Percentiles rank a stretch among this genome's conserved stretches.
phyloP scores from a whole-genome alignment of 2,888 invertebrate genomes.

The Eulithis testata region DNA sequence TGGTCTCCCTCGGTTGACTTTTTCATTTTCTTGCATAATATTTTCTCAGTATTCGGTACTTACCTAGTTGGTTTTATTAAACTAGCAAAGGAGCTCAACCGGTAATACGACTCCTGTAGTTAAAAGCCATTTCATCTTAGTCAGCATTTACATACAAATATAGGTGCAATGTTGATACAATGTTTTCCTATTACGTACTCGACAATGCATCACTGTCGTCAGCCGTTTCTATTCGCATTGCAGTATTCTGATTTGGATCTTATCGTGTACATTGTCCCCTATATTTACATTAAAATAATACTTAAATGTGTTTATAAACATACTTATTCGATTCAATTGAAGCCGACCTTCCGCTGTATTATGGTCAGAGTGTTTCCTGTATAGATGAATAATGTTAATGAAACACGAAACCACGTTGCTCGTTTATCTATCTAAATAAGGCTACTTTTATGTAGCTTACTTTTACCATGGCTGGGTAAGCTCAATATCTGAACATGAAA shows the following conservation, averaged over 20 bases:
- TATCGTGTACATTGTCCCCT: constrained; percentile 20
- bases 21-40: constrained; percentile 40
- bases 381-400: constrained; percentile 39
- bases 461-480: constrained; percentile 6
- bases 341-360: constrained; percentile 37
- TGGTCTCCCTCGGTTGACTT: constrained; percentile 34
- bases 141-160: constrained; percentile 5
- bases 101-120: constrained; percentile 5
- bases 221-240: constrained; percentile 25
- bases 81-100: constrained; percentile 27
- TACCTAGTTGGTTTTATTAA: constrained; percentile 30
- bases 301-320: constrained; percentile 26
- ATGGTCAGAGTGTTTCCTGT: constrained; percentile 39
- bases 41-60: constrained; percentile 38
- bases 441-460: constrained; percentile 19
- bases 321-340: constrained; percentile 38
- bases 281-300: constrained; percentile 26
- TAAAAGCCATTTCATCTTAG: background rate
- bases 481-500: constrained; percentile 11
- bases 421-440: constrained; percentile 38
- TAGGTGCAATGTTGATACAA: constrained; percentile 11
- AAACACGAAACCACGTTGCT: constrained; percentile 36
- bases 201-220: constrained; percentile 31
- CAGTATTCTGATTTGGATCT: constrained; percentile 28
- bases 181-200: constrained; percentile 14